A percentile compares a stretch with the other conserved stretches of the same genome.
Conservation (phyloP, 2,797 vertebrate genomes). For the Artibeus lituratus region DNA sequence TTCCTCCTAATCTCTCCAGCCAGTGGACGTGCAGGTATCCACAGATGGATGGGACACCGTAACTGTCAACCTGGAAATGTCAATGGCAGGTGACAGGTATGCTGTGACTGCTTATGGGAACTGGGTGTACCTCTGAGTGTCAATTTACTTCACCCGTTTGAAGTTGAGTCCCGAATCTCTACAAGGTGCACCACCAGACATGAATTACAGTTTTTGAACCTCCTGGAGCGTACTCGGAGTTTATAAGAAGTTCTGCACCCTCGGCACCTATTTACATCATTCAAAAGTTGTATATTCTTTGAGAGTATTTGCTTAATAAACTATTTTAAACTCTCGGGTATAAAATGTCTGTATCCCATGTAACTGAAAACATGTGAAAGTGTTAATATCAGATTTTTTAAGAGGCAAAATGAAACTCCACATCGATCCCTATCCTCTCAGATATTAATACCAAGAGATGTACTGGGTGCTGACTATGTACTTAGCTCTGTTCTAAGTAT, state of each 20-base stretch:
- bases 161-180: background rate
- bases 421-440: background rate
- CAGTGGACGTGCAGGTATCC: background rate
- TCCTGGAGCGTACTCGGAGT: background rate
- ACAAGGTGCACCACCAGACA: background rate
- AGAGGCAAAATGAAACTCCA: background rate
- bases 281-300: background rate
- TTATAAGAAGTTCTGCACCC: background rate
- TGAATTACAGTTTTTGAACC: background rate
- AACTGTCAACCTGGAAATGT: background rate
- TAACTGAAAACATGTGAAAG: background rate
- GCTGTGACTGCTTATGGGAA: background rate
- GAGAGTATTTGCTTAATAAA: background rate
- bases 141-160: background rate
- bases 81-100: background rate
- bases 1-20: background rate
- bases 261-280: background rate
- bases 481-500: background rate
- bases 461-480: background rate
- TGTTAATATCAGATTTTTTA: background rate
- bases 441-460: background rate
- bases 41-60: accelerated
- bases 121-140: background rate
- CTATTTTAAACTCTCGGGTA: background rate
- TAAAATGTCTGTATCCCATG: background rate